Conservation (phyloP, 1,140 invertebrate genomes). For the Platorchestia sp. region DNA sequence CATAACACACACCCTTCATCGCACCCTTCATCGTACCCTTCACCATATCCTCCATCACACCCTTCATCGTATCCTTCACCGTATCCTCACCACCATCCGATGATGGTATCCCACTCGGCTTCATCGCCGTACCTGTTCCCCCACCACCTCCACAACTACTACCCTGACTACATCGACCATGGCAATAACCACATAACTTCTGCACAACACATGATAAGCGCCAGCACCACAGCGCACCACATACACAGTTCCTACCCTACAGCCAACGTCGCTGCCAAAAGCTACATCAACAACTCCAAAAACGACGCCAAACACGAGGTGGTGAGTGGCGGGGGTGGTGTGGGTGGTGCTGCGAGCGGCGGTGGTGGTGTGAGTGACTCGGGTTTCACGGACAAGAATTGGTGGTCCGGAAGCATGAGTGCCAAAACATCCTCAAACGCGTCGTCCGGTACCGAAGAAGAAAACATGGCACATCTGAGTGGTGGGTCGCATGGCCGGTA, state of each 20-base stretch:
- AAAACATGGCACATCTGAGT: neutral
- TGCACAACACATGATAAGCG: too few relatives aligned
- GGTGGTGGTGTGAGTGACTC: slow-evolving; percentile 39
- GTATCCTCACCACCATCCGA: slow-evolving; percentile 13
- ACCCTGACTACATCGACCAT: neutral
- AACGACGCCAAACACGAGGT: neutral
- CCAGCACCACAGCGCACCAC: neutral
- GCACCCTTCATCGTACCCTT: slow-evolving; percentile 4
- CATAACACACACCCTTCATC: neutral
- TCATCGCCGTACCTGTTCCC: slow-evolving; percentile 18
- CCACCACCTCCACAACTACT: neutral
- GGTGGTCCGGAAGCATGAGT: slow-evolving; percentile 48
- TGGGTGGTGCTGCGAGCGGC: neutral
- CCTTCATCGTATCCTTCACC: neutral
- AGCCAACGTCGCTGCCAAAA: neutral
- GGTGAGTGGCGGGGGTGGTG: slow-evolving; percentile 6
- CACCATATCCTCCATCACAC: neutral
- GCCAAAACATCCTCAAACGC: slow-evolving; percentile 29
- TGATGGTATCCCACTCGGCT: slow-evolving; percentile 15
- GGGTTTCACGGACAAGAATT: slow-evolving; percentile 33
- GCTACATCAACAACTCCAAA: slow-evolving; percentile 17
- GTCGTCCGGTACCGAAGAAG: slow-evolving; percentile 19
- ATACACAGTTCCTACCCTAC: neutral
- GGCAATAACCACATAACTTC: neutral
- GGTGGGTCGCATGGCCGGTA: neutral